These are phyloP conservation scores for Nephrotoma appendiculata DNA, from an alignment of 2,888 invertebrate genomes.

Conservation along the genomic window DNA sequence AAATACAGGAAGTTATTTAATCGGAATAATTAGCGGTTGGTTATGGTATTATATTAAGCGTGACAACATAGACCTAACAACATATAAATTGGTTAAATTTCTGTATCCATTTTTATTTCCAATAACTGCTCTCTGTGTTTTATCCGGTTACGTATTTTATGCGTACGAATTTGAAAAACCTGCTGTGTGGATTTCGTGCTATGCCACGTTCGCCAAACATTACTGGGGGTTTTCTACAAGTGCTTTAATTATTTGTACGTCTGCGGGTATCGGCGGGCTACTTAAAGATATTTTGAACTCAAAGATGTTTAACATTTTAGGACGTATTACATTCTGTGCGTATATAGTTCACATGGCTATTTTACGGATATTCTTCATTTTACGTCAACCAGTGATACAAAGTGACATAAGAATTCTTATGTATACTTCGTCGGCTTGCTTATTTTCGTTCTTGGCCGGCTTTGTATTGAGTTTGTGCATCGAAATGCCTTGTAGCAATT, in stretches of 20 bases:
- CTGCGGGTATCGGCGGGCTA: slow-evolving; percentile 4
- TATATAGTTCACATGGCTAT: slow-evolving; percentile 7
- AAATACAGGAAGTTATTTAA: neutral
- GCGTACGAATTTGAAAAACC: slow-evolving; percentile 9
- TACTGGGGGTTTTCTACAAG: slow-evolving; percentile 5
- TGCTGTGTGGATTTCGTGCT: slow-evolving; percentile 7
- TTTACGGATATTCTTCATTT: neutral
- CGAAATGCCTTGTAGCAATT: slow-evolving; percentile 3
- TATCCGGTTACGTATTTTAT: slow-evolving; percentile 8
- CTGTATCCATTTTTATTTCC: neutral
- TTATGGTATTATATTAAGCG: neutral
- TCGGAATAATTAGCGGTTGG: neutral
- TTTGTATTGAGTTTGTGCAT: slow-evolving; percentile 1
- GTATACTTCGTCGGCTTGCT: neutral
- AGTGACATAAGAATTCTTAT: neutral
- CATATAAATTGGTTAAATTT: neutral
- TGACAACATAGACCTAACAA: neutral
- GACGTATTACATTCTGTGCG: slow-evolving; percentile 7
- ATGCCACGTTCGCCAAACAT: slow-evolving; percentile 6
- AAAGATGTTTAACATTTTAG: neutral
- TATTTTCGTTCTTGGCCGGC: neutral
- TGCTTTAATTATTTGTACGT: slow-evolving; percentile 4
- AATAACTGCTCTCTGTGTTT: neutral
- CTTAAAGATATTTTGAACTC: neutral
- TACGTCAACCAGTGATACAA: slow-evolving; percentile 2